phyloP scores from a whole-genome alignment of 2,797 vertebrate genomes.

The Anguilla marmorata region DNA sequence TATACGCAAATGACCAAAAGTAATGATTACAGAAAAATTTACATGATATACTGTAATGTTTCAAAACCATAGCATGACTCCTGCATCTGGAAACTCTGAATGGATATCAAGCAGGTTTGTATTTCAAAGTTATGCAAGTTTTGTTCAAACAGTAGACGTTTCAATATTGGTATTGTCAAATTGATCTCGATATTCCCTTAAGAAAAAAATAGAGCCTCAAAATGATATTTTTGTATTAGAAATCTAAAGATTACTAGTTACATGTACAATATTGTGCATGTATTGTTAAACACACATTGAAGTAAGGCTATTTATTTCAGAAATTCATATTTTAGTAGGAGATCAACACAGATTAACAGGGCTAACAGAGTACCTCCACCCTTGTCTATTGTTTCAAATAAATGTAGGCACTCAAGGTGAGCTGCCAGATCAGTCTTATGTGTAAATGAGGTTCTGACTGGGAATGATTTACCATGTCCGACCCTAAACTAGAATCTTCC shows the following conservation, averaged over 20 bases:
- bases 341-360: neutral
- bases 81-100: neutral
- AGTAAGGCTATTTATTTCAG: neutral
- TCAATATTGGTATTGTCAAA: neutral
- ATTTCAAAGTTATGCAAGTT: neutral
- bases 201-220: neutral
- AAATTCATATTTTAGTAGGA: neutral
- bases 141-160: neutral
- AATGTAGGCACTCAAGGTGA: neutral
- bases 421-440: neutral
- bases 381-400: neutral
- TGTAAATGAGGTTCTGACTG: constrained; percentile 4
- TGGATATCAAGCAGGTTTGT: neutral
- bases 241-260: neutral
- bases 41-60: neutral
- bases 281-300: neutral
- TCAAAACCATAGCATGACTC: neutral
- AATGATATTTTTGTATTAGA: neutral
- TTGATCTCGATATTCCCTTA: neutral
- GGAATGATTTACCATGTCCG: constrained; percentile 8
- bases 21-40: neutral
- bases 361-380: neutral
- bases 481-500: neutral
- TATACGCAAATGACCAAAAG: neutral
- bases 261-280: neutral